Evolutionary conservation across 2,888 invertebrate species (phyloP).

Genomic region (Megalurothrips usitatus): DNA sequence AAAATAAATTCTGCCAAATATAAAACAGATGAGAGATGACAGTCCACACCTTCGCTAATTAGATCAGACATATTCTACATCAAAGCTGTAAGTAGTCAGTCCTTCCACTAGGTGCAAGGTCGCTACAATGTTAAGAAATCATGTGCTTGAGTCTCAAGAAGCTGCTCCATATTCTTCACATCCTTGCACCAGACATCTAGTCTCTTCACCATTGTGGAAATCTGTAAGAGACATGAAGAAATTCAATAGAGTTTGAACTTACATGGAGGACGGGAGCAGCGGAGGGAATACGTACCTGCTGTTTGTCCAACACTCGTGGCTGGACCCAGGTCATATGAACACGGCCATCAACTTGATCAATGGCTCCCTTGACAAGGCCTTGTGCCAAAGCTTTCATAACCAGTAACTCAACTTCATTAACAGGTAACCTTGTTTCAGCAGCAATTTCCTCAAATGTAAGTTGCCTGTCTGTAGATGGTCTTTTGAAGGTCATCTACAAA

Average conservation of each 20-base stretch:
- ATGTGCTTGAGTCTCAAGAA: slow-evolving; percentile 68
- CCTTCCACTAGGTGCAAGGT: background rate
- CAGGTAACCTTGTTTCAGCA: slow-evolving; percentile 73
- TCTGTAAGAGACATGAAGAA: slow-evolving; percentile 51
- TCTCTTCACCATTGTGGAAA: slow-evolving; percentile 65
- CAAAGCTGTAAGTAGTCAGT: background rate
- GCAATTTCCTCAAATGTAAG: slow-evolving; percentile 89
- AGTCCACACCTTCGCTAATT: background rate
- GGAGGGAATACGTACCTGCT: slow-evolving; percentile 49
- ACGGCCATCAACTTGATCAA: slow-evolving; percentile 79
- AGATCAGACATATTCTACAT: background rate
- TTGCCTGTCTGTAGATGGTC: slow-evolving; percentile 79
- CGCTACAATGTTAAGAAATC: slow-evolving; percentile 67
- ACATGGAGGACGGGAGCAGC: background rate
- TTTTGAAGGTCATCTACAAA: slow-evolving; percentile 88
- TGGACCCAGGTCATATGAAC: slow-evolving; percentile 84
- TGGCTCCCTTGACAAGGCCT: slow-evolving; percentile 87
- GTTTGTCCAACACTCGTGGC: slow-evolving; percentile 68
- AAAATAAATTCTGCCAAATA: background rate
- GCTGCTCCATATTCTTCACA: slow-evolving; percentile 65
- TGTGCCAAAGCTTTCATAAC: slow-evolving; percentile 98
- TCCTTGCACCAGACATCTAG: slow-evolving; percentile 70
- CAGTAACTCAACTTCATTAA: slow-evolving; percentile 84
- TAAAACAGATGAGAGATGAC: background rate
- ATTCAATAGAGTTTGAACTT: background rate